Evolutionary conservation across 1,140 invertebrate genomes (phyloP).

Genomic region (Drosophila yakuba): DNA sequence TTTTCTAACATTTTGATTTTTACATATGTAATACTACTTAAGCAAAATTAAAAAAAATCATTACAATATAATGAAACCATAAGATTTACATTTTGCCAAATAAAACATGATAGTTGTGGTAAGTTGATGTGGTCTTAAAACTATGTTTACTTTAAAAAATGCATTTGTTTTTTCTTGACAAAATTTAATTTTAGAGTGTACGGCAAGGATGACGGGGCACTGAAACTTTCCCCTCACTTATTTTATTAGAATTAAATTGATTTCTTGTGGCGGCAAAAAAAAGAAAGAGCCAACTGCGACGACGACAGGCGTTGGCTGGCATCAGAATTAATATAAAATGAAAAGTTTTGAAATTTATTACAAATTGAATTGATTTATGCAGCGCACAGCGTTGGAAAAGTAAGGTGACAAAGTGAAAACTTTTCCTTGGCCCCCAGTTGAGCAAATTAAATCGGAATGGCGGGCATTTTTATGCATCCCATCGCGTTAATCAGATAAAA

Average conservation of each 20-base stretch:
- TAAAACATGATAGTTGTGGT: not conserved
- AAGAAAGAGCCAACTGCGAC: constrained; percentile 24
- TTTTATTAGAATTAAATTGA: constrained; percentile 83
- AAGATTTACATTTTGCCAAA: too few relatives aligned
- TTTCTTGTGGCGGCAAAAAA: constrained; percentile 54
- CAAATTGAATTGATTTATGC: constrained; percentile 83
- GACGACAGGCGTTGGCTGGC: constrained; percentile 58
- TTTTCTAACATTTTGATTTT: not conserved
- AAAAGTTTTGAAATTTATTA: constrained; percentile 83
- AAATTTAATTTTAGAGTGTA: not conserved
- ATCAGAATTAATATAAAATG: constrained; percentile 83
- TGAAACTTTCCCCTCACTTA: constrained; percentile 72
- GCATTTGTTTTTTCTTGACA: not conserved
- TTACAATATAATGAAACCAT: too few relatives aligned
- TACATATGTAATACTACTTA: too few relatives aligned
- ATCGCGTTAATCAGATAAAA: constrained; percentile 74
- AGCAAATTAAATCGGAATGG: constrained; percentile 70
- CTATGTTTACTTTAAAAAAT: too few relatives aligned
- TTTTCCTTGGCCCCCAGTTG: constrained; percentile 35
- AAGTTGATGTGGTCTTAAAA: too few relatives aligned
- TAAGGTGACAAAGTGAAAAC: constrained; percentile 80
- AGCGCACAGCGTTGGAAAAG: constrained; percentile 27
- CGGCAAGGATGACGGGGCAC: constrained; percentile 53
- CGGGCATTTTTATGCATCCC: constrained; percentile 39
- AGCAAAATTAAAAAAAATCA: too few relatives aligned